These are phyloP conservation scores for Naja naja DNA, from an alignment of 2,113 vertebrate species.

Conservation along the genomic window DNA sequence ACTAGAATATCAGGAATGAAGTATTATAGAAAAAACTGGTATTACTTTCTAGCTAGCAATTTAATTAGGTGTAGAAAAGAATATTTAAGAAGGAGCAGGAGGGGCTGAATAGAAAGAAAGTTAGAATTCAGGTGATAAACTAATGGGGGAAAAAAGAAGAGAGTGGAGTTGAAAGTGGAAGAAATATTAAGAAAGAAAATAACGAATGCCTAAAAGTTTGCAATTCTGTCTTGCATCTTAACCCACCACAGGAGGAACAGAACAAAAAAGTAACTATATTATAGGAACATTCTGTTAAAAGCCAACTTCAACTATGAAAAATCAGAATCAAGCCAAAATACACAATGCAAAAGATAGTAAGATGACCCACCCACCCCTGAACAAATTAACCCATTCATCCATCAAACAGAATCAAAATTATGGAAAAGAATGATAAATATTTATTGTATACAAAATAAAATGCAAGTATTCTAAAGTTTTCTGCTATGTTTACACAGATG, in stretches of 20 bases:
- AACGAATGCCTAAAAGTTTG: neutral
- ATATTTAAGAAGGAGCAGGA: slow-evolving; percentile 17
- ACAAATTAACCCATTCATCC: neutral
- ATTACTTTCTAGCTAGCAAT: slow-evolving; percentile 13
- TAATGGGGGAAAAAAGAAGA: neutral
- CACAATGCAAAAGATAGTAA: neutral
- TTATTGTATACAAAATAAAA: neutral
- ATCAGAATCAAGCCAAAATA: neutral
- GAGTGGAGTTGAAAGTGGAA: slow-evolving; percentile 14
- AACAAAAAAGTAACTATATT: neutral
- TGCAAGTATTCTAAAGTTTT: neutral
- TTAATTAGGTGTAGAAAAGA: slow-evolving; percentile 14
- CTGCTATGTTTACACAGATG: neutral
- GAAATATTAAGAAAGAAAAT: slow-evolving; percentile 28
- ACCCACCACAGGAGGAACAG: neutral
- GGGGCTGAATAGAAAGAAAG: neutral
- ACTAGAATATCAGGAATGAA: neutral
- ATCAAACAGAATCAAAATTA: neutral
- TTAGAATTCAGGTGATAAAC: slow-evolving; percentile 21
- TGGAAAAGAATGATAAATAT: neutral
- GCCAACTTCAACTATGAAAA: neutral
- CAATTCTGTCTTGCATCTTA: neutral
- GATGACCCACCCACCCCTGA: neutral
- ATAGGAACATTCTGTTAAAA: neutral
- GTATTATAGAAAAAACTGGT: neutral